These are phyloP conservation scores for Euleptes europaea DNA, from an alignment of 2,113 vertebrate species.

Conservation along the genomic window DNA sequence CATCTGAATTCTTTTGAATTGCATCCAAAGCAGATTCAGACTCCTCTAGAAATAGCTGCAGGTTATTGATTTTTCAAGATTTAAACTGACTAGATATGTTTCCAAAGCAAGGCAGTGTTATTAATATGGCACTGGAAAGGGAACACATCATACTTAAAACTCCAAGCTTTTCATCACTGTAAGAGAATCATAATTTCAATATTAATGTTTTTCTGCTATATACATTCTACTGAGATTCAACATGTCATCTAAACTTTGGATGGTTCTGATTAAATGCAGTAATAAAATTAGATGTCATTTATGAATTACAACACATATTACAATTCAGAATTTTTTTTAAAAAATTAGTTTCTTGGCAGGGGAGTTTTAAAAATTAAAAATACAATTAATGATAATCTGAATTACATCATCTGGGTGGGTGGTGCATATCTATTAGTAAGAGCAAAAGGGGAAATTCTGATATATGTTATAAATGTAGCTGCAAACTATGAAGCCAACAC, in stretches of 20 bases:
- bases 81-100: neutral
- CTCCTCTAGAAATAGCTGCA: neutral
- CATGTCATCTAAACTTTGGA: neutral
- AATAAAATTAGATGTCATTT: conserved; percentile 2
- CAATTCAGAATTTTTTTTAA: neutral
- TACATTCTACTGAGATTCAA: conserved; percentile 17
- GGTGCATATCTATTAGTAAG: neutral
- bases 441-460: neutral
- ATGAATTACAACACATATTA: conserved; percentile 4
- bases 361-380: neutral
- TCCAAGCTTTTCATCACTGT: neutral
- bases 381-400: conserved; percentile 1
- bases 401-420: neutral
- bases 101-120: neutral
- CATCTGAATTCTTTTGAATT: neutral
- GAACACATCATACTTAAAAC: conserved; percentile 3
- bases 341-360: conserved; percentile 3
- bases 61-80: neutral
- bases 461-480: neutral
- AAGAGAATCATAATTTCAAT: neutral
- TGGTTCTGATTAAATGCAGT: neutral
- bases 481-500: neutral
- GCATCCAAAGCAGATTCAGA: neutral
- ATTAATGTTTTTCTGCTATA: neutral
- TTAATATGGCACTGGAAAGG: neutral